A percentile compares a stretch with the other conserved stretches of the same genome.
Conservation (phyloP, 2,888 invertebrate species). For the Lasioglossum calceatum region DNA sequence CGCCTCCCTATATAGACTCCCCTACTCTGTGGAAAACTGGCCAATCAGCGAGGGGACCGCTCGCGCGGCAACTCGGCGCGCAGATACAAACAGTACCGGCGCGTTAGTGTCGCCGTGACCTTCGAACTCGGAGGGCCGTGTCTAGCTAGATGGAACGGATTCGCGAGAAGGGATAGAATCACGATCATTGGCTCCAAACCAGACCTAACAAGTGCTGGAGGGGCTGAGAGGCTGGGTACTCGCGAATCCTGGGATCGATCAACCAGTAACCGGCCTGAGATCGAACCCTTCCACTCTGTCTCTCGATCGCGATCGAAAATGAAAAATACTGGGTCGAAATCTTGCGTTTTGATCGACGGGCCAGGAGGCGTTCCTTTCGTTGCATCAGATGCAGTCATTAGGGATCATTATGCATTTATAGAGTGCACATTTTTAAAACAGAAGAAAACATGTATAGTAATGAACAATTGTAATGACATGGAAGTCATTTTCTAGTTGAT, state of each 20-base stretch:
- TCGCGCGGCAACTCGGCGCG: constrained; percentile 45
- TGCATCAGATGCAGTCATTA: background rate
- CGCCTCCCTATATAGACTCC: constrained; percentile 54
- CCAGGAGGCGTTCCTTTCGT: background rate
- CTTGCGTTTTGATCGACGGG: background rate
- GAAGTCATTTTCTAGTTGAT: no score
- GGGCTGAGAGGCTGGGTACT: constrained; percentile 61
- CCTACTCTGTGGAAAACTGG: constrained; percentile 18
- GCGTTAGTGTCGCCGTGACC: constrained; percentile 72
- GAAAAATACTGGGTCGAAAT: background rate
- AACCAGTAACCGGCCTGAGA: constrained; percentile 30
- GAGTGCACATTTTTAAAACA: no score
- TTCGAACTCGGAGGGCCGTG: constrained; percentile 77
- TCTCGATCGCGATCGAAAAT: background rate
- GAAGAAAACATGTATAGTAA: no score
- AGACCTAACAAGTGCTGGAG: constrained; percentile 53
- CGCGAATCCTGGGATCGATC: constrained; percentile 42
- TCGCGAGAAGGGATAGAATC: constrained; percentile 62
- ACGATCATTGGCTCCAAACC: constrained; percentile 61
- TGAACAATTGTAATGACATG: no score
- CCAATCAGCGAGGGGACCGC: constrained; percentile 33
- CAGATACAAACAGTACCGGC: constrained; percentile 40
- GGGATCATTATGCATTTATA: no score
- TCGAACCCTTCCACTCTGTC: background rate
- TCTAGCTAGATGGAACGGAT: constrained; percentile 48